Percentiles rank a stretch among this genome's conserved stretches.
phyloP scores from a whole-genome alignment of 2,888 invertebrate genomes.

The Raillietiella orientalis region DNA sequence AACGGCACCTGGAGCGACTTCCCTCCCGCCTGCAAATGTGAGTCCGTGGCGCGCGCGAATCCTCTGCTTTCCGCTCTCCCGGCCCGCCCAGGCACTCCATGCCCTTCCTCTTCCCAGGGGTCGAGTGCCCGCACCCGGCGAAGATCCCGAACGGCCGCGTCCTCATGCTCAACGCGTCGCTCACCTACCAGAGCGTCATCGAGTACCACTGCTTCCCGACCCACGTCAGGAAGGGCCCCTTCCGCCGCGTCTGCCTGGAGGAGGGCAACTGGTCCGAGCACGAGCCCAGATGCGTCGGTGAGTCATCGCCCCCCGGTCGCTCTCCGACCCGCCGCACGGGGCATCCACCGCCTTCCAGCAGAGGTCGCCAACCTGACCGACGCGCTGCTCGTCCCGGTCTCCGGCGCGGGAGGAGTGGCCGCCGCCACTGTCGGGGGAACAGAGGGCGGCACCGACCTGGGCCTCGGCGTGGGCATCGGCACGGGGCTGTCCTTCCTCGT shows the following conservation, averaged over 20 bases:
- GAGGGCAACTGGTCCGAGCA: too few species aligned
- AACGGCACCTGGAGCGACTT: slow-evolving; percentile 51
- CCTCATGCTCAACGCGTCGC: slow-evolving; percentile 50
- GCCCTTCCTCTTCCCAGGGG: slow-evolving; percentile 21
- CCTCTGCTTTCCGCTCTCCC: too few species aligned
- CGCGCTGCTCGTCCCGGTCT: too few species aligned
- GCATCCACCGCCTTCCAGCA: too few species aligned
- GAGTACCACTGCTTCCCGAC: slow-evolving; percentile 69
- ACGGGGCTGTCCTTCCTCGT: slow-evolving; percentile 50
- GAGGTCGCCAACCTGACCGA: too few species aligned
- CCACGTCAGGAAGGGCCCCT: slow-evolving; percentile 22
- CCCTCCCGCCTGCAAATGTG: slow-evolving; percentile 45
- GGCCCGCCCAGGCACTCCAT: too few species aligned
- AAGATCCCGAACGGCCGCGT: slow-evolving; percentile 52
- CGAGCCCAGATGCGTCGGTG: too few species aligned
- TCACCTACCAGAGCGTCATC: slow-evolving; percentile 44
- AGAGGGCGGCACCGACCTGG: slow-evolving; percentile 32
- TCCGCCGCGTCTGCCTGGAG: too few species aligned
- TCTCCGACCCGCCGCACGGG: slow-evolving; percentile 8
- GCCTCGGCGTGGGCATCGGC: slow-evolving; percentile 48
- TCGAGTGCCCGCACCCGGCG: slow-evolving; percentile 48
- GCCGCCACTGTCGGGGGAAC: too few species aligned
- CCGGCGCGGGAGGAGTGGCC: too few species aligned
- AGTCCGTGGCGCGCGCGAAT: slow-evolving; percentile 12
- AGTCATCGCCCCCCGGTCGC: slow-evolving; percentile 7